Evolutionary conservation across 2,113 vertebrate genomes (phyloP).

Genomic region (Amphiprion ocellaris): DNA sequence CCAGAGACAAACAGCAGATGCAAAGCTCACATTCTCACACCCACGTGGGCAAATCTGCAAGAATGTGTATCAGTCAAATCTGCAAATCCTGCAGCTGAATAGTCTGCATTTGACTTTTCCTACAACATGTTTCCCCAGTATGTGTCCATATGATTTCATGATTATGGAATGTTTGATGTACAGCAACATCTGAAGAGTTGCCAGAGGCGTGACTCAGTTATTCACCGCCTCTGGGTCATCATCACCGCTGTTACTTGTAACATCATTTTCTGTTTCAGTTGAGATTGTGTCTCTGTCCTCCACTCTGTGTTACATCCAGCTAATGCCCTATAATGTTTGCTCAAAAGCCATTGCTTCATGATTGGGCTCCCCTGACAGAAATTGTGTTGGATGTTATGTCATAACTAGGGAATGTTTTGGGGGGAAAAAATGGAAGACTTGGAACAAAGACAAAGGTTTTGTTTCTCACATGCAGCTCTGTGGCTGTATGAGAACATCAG

Average conservation of each 20-base stretch:
- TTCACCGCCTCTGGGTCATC: neutral
- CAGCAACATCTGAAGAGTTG: neutral
- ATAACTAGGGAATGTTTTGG: conserved; percentile 71
- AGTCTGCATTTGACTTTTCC: neutral
- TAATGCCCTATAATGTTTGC: conserved; percentile 13
- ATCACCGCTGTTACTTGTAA: neutral
- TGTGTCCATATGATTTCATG: neutral
- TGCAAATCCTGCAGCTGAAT: neutral
- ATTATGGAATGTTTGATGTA: conserved; percentile 2
- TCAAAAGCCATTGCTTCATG: conserved; percentile 34
- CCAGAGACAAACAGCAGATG: conserved; percentile 55
- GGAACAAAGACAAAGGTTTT: conserved; percentile 54
- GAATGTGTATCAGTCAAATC: conserved; percentile 12
- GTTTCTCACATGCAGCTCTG: conserved; percentile 37
- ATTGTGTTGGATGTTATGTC: conserved; percentile 59
- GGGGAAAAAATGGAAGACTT: conserved; percentile 29
- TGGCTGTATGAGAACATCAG: conserved; percentile 50
- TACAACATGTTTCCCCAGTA: neutral
- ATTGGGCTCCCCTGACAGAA: conserved; percentile 54
- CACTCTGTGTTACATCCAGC: neutral
- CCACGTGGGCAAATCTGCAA: conserved; percentile 36
- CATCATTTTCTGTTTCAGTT: neutral
- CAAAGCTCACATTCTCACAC: conserved; percentile 46
- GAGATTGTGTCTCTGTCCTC: neutral
- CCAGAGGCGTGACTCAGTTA: neutral